These are phyloP conservation scores for Erebia aethiops DNA, from an alignment of 2,888 invertebrate species.

Conservation along the genomic window DNA sequence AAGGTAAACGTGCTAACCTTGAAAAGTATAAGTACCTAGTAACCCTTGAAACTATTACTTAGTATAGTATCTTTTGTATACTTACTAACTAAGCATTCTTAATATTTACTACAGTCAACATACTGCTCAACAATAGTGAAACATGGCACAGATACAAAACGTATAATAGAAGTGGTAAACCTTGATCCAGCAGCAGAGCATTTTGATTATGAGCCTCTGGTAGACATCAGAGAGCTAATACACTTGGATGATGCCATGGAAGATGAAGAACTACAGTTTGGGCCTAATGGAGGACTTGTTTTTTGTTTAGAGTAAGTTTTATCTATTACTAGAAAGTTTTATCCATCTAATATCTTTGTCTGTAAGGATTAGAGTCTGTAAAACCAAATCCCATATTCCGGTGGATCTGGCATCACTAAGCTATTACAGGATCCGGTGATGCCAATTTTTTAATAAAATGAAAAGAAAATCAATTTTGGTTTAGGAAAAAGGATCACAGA, in stretches of 20 bases:
- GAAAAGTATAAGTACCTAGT: too few relatives aligned
- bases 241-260: slow-evolving; percentile 98
- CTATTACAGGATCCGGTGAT: too few relatives aligned
- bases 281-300: slow-evolving; percentile 98
- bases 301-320: slow-evolving; percentile 94
- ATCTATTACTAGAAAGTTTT: not conserved
- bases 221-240: slow-evolving; percentile 94
- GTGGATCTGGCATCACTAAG: too few relatives aligned
- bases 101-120: slow-evolving; percentile 87
- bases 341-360: not conserved
- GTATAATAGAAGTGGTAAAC: slow-evolving; percentile 94
- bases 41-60: too few relatives aligned
- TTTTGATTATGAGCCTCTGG: slow-evolving; percentile 94
- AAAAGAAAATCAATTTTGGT: too few relatives aligned
- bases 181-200: slow-evolving; percentile 99
- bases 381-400: too few relatives aligned
- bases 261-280: slow-evolving; percentile 95
- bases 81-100: too few relatives aligned
- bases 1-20: too few relatives aligned
- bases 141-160: slow-evolving; percentile 89
- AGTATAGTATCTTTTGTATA: too few relatives aligned
- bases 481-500: too few relatives aligned
- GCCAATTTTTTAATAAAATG: too few relatives aligned
- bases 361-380: too few relatives aligned
- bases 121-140: slow-evolving; percentile 95